A percentile compares a stretch with the other conserved stretches of the same genome.
phyloP scores from a whole-genome alignment of 2,113 vertebrate genomes.

The Xiphorhynchus elegans region DNA sequence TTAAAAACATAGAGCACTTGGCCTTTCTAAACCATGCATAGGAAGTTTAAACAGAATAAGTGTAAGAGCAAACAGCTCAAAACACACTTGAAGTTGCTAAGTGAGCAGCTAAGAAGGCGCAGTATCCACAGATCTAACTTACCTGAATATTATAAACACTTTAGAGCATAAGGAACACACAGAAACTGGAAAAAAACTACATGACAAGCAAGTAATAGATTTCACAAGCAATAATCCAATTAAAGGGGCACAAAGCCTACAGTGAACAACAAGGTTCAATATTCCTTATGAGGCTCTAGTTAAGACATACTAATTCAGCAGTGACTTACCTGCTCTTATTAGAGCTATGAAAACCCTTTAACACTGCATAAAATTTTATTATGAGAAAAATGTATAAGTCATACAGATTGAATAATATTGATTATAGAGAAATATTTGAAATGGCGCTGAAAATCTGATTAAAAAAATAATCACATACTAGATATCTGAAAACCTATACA shows the following conservation, averaged over 20 bases:
- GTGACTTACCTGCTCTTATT: neutral
- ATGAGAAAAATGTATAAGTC: too few species aligned
- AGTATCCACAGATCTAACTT: neutral
- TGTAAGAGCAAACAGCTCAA: neutral
- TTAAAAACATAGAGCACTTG: neutral
- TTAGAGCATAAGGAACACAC: neutral
- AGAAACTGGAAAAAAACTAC: neutral
- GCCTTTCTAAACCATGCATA: neutral
- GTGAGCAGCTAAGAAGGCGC: neutral
- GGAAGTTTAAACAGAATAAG: neutral
- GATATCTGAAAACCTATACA: neutral
- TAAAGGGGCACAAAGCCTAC: neutral
- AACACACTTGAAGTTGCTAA: neutral
- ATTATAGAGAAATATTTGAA: neutral
- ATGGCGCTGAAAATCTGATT: neutral
- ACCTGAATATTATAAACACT: neutral
- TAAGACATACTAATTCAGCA: neutral
- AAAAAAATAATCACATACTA: neutral
- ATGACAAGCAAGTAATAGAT: neutral
- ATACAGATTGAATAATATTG: neutral
- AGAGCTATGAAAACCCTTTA: neutral
- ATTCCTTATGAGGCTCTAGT: neutral
- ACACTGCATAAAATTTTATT: neutral
- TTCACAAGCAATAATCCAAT: neutral
- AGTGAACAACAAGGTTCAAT: neutral